Percentiles rank a stretch among this genome's conserved stretches.
Evolutionary conservation across 2,797 vertebrate genomes (phyloP).

Genomic region (Hoplostethus mediterraneus): DNA sequence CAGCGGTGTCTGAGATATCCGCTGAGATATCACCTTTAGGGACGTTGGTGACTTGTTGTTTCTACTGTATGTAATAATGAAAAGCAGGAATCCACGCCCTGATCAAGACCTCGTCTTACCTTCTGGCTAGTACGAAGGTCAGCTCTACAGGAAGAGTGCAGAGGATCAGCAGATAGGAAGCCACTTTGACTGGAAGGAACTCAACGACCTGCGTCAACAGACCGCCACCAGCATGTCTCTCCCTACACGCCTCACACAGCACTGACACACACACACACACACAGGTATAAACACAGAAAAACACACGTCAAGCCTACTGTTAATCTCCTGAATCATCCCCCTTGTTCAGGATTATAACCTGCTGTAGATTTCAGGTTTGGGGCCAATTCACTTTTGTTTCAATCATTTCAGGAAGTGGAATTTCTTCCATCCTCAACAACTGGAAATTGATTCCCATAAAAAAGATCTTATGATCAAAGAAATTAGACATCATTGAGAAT

Average conservation of each 20-base stretch:
- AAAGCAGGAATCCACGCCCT: neutral
- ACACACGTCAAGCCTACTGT: neutral
- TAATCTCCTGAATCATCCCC: too few species aligned
- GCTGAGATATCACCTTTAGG: too few species aligned
- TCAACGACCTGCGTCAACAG: slow-evolving; percentile 7
- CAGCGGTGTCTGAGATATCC: too few species aligned
- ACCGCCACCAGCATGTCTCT: slow-evolving; percentile 4
- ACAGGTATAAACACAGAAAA: neutral
- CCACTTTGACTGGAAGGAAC: slow-evolving; percentile 49
- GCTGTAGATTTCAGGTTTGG: neutral
- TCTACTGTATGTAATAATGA: too few species aligned
- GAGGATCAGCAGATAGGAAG: slow-evolving; percentile 54
- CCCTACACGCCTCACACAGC: slow-evolving; percentile 61
- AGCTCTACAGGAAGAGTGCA: slow-evolving; percentile 58
- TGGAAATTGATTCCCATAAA: neutral
- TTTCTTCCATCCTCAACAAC: neutral
- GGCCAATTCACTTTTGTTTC: neutral
- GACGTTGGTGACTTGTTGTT: too few species aligned
- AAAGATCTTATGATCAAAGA: neutral
- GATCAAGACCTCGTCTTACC: slow-evolving; percentile 46
- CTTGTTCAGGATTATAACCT: too few species aligned
- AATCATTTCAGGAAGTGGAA: neutral
- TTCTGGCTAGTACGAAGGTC: slow-evolving; percentile 39
- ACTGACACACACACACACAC: slow-evolving; percentile 65
- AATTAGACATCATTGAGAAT: too few species aligned